These are phyloP conservation scores for Thryonomys swinderianus DNA, from an alignment of 2,113 vertebrate species.

Conservation along the genomic window DNA sequence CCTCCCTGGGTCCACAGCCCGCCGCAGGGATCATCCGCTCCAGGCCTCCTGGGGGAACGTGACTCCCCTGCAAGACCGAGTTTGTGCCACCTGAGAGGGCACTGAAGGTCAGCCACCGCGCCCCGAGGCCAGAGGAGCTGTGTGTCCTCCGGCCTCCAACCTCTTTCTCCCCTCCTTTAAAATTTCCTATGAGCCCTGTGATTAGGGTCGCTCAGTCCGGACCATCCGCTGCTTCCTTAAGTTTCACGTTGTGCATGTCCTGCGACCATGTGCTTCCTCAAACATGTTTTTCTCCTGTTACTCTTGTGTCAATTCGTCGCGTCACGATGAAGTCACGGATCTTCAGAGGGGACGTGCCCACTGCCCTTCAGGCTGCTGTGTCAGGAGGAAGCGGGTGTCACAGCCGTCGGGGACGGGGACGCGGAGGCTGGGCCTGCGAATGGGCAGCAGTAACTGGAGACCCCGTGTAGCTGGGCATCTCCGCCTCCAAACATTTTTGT, in stretches of 20 bases:
- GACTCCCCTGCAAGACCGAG: not conserved
- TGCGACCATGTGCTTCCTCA: not conserved
- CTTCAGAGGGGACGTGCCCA: not conserved
- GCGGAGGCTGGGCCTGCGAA: no score
- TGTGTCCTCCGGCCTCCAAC: not conserved
- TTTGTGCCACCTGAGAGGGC: no score
- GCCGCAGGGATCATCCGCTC: no score
- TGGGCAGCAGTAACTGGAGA: no score
- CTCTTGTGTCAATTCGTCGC: no score
- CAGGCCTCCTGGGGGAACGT: not conserved
- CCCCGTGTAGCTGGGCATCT: no score
- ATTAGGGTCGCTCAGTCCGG: not conserved
- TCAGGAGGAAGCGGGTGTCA: not conserved
- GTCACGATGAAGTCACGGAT: not conserved
- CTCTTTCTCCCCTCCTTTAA: not conserved
- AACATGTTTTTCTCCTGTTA: not conserved
- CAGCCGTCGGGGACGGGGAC: no score
- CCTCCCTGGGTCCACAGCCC: not conserved
- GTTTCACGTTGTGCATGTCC: not conserved
- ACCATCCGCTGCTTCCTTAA: not conserved
- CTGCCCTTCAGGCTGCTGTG: not conserved
- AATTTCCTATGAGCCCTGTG: not conserved
- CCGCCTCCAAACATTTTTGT: no score
- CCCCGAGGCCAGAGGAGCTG: not conserved
- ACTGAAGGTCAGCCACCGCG: not conserved